A percentile compares a stretch with the other conserved stretches of the same genome.
These are phyloP conservation scores for Galerucella calmariensis DNA, from an alignment of 2,888 invertebrate species.

Conservation along the genomic window DNA sequence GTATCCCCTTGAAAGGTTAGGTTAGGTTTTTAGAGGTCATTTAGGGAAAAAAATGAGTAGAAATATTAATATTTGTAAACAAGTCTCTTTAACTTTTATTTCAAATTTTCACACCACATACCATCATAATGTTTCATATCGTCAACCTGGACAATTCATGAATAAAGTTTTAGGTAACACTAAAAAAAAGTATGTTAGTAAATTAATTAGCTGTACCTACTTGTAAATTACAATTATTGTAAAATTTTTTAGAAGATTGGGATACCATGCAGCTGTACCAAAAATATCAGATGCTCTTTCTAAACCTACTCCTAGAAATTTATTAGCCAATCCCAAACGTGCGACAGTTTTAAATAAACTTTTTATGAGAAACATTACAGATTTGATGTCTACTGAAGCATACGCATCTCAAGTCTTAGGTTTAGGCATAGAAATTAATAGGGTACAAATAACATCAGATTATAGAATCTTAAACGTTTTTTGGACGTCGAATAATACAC, in stretches of 20 bases:
- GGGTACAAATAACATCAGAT: constrained; percentile 75
- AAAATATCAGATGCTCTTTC: constrained; percentile 56
- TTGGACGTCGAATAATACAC: constrained; percentile 72
- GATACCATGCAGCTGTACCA: not conserved
- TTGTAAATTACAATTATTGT: not conserved
- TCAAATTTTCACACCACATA: constrained; percentile 23
- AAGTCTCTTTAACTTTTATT: not conserved
- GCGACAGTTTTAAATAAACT: constrained; percentile 79
- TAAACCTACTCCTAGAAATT: constrained; percentile 64
- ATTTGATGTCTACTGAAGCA: constrained; percentile 80
- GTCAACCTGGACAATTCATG: constrained; percentile 49
- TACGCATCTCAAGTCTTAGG: constrained; percentile 72
- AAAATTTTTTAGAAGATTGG: not conserved
- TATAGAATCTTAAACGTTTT: constrained; percentile 76
- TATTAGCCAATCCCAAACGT: constrained; percentile 70
- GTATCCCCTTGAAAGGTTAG: not conserved
- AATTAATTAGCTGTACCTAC: not conserved
- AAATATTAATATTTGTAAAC: not conserved
- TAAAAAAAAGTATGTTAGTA: constrained; percentile 40
- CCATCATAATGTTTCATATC: constrained; percentile 15
- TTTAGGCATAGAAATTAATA: constrained; percentile 78
- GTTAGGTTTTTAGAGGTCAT: not conserved
- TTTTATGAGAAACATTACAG: constrained; percentile 84
- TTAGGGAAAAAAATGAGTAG: not conserved
- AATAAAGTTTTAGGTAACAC: constrained; percentile 49